A percentile compares a stretch with the other conserved stretches of the same genome.
Evolutionary conservation across 2,888 invertebrate genomes (phyloP).

Genomic region (Andrena praecox): DNA sequence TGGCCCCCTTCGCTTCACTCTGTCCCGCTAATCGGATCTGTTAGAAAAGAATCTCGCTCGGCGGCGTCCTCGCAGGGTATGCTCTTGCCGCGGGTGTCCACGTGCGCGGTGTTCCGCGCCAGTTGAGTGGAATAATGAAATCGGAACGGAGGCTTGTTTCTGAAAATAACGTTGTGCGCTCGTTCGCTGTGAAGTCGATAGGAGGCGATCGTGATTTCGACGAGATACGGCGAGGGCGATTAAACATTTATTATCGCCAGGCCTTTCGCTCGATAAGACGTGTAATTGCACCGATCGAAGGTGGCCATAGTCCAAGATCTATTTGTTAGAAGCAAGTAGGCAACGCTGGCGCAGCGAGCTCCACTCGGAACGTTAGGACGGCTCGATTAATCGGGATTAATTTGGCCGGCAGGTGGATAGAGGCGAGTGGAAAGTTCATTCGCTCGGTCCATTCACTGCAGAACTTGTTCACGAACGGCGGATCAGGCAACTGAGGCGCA

Average conservation of each 20-base stretch:
- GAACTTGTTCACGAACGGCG: slow-evolving; percentile 67
- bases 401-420: slow-evolving; percentile 31
- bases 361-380: not conserved
- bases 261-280: slow-evolving; percentile 14
- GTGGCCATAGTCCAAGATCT: not conserved
- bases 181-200: slow-evolving; percentile 1
- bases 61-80: not conserved
- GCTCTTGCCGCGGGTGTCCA: not conserved
- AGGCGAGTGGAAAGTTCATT: slow-evolving; percentile 67
- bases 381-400: slow-evolving; percentile 45
- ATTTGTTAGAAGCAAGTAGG: not conserved
- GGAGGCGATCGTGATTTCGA: slow-evolving; percentile 20
- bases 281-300: not conserved
- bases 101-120: not conserved
- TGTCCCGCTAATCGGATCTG: not conserved
- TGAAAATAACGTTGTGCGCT: not conserved
- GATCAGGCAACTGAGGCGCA: slow-evolving; percentile 67
- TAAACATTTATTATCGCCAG: slow-evolving; percentile 14
- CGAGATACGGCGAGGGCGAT: not conserved
- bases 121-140: not conserved
- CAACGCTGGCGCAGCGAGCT: too few species aligned
- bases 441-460: slow-evolving; percentile 70
- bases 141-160: not conserved
- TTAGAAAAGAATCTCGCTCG: not conserved
- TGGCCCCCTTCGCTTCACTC: not conserved